Evolutionary conservation across 2,113 vertebrate genomes (phyloP), one percentile per base, ranked within the genome.

Genomic region (Herpailurus yagouaroundi): DNA sequence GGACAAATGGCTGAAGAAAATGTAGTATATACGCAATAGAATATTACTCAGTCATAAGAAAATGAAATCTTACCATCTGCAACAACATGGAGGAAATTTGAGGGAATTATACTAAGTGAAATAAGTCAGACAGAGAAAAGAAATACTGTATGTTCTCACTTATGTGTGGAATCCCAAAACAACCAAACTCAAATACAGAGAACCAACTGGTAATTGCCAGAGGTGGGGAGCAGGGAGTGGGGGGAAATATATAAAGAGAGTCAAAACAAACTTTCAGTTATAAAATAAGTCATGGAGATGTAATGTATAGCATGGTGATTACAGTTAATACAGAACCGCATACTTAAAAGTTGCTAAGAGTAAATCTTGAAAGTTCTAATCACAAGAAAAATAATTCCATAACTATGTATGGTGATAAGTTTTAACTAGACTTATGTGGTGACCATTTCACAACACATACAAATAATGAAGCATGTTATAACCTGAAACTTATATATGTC

Each of bases 351-450:
- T 11, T 36, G 4, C 10, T 9, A 92, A 84, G 88, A 83, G 91
- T 71, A 93, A 73, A 84, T 74, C 66, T 84, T 74, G n/a, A 48
- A 92, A 74, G 14, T 63, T 50, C 11, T 93, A 25, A 93, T 50
- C 41, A 74, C 25, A 64, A 90, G 73, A 79, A 77, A 63, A 73
- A 73, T 50, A 84, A 71, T 92, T 73, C 36, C 71, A 29, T 83
- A 92, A 60, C 38, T 92, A 83, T 36, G 38, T 36, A 48, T 50
- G 38, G 38, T 36, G 23, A 76, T 19, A n/a, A 15, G 68, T 38
- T 7, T 38, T 68, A 91, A 80, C 25, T 33, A 79, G 63, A 68
- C n/a, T 81, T 68, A 41, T 41, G n/a, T 68, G 48, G n/a, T 81
- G 63, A 69, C n/a, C 27, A 12, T 69, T 55, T 91, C 63, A 52